Evolutionary conservation across 2,113 vertebrate species (phyloP).

Genomic region (Lophius piscatorius): DNA sequence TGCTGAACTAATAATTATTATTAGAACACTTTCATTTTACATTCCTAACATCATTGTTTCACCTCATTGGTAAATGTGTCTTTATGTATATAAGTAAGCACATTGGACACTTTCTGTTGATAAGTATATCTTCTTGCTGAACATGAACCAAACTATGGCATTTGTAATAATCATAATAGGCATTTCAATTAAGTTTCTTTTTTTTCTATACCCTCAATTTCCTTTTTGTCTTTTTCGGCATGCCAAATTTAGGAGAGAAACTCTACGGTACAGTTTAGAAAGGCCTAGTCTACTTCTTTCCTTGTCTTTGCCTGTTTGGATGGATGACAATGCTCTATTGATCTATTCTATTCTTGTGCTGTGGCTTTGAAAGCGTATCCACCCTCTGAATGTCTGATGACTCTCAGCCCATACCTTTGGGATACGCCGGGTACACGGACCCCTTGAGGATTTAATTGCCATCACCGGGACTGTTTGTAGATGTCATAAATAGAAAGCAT

Average conservation of each 20-base stretch:
- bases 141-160: too few species aligned
- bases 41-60: too few species aligned
- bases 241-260: constrained; percentile 33
- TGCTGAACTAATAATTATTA: too few species aligned
- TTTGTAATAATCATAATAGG: too few species aligned
- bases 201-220: too few species aligned
- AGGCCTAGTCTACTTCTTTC: constrained; percentile 9
- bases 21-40: too few species aligned
- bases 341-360: constrained; percentile 58
- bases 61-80: too few species aligned
- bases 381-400: constrained; percentile 49
- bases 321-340: constrained; percentile 44
- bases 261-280: constrained; percentile 28
- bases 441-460: constrained; percentile 27
- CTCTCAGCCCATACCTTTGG: constrained; percentile 13
- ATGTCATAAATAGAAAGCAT: constrained; percentile 34
- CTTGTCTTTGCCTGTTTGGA: constrained; percentile 33
- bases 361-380: constrained; percentile 57
- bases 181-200: too few species aligned
- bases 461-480: constrained; percentile 6
- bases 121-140: too few species aligned
- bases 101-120: too few species aligned
- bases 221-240: too few species aligned
- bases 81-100: too few species aligned
- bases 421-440: not conserved